These are phyloP conservation scores for Volucella inflata DNA, from an alignment of 2,888 invertebrate species.

Conservation along the genomic window DNA sequence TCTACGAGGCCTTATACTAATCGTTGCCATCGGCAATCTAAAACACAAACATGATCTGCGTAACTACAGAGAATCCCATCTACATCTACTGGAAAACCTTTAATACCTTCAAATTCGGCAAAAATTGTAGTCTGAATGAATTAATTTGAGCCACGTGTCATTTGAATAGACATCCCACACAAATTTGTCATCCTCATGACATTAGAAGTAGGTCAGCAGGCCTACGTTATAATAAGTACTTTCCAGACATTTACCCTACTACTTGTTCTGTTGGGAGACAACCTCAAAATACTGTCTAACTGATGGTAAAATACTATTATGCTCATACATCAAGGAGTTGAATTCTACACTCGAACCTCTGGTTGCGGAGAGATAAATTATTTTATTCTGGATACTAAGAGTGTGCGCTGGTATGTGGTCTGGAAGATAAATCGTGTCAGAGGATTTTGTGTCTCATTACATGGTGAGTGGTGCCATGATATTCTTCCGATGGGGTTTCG, in stretches of 20 bases:
- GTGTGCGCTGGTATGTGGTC: not conserved
- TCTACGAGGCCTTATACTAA: too few species aligned
- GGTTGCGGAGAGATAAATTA: constrained; percentile 7
- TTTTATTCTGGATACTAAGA: not conserved
- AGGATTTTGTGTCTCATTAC: constrained; percentile 4
- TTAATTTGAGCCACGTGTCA: too few species aligned
- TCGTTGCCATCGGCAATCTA: too few species aligned
- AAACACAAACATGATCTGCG: too few species aligned
- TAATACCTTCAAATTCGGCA: too few species aligned
- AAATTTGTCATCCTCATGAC: not conserved
- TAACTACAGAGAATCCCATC: too few species aligned
- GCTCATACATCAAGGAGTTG: not conserved
- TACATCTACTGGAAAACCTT: too few species aligned
- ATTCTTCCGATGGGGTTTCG: too few species aligned
- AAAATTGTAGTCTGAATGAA: too few species aligned
- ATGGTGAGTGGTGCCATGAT: not conserved
- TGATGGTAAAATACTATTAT: not conserved
- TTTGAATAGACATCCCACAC: too few species aligned
- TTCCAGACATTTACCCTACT: not conserved
- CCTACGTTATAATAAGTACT: not conserved
- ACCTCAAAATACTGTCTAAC: not conserved
- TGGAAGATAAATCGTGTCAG: not conserved
- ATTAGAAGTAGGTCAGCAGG: not conserved
- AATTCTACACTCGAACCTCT: not conserved
- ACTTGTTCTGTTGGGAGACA: not conserved